A percentile compares a stretch with the other conserved stretches of the same genome.
These are phyloP conservation scores for Eristalis intricaria DNA, from an alignment of 2,888 invertebrate species.

Conservation along the genomic window DNA sequence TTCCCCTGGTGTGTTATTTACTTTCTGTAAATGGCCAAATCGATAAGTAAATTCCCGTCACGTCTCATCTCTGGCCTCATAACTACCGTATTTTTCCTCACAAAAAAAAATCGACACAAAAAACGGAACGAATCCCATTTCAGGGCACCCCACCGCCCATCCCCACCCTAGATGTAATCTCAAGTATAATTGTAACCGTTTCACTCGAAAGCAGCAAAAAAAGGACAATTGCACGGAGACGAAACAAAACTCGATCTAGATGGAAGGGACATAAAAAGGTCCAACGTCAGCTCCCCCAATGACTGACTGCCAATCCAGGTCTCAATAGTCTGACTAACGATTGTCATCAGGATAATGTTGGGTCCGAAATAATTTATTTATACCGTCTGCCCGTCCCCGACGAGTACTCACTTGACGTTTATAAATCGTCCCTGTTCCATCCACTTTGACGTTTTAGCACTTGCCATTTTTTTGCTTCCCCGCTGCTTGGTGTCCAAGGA, in stretches of 20 bases:
- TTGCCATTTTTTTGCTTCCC: constrained; percentile 20
- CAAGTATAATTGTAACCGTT: constrained; percentile 42
- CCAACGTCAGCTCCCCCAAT: constrained; percentile 50
- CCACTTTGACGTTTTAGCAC: constrained; percentile 55
- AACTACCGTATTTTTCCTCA: not conserved
- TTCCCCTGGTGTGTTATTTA: constrained; percentile 20
- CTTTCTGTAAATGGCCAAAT: constrained; percentile 44
- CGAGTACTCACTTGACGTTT: constrained; percentile 58
- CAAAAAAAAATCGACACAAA: constrained; percentile 22
- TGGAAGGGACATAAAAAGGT: constrained; percentile 17
- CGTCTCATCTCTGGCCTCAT: constrained; percentile 15
- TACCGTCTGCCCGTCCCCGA: constrained; percentile 45
- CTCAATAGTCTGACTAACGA: constrained; percentile 68
- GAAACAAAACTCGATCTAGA: not conserved
- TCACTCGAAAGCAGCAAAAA: constrained; percentile 18
- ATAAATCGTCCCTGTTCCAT: constrained; percentile 66
- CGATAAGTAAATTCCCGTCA: constrained; percentile 62
- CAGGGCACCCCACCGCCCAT: constrained; percentile 13
- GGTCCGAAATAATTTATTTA: constrained; percentile 68
- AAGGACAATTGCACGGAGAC: constrained; percentile 7
- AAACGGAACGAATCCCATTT: constrained; percentile 45
- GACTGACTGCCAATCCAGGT: constrained; percentile 40
- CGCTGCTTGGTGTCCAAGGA: not conserved
- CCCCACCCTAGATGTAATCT: not conserved
- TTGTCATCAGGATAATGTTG: constrained; percentile 67